Percentiles rank a stretch among this genome's conserved stretches.
Evolutionary conservation across 2,797 vertebrate genomes (phyloP).

Genomic region (Phataginus tetradactyla): DNA sequence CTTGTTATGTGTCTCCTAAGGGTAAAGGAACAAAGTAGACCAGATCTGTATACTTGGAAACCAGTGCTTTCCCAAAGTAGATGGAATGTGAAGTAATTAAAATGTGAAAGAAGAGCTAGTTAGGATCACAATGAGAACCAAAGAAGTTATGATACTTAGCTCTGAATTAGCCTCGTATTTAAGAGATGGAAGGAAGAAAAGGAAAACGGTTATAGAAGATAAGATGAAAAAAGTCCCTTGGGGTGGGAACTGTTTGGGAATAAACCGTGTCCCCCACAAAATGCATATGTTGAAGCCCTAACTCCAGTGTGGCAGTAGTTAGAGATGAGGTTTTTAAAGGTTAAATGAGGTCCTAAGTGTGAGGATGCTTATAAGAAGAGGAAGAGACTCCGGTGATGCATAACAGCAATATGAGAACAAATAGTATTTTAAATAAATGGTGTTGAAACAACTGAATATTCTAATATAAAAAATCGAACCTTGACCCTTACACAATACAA

Average conservation of each 20-base stretch:
- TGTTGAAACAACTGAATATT: background rate
- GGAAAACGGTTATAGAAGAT: background rate
- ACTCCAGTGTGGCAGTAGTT: background rate
- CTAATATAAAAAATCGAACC: background rate
- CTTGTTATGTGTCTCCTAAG: background rate
- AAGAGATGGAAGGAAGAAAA: background rate
- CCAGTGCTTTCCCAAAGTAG: background rate
- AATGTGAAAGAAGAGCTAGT: background rate
- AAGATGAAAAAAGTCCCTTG: background rate
- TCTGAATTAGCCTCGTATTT: background rate
- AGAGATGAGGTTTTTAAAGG: background rate
- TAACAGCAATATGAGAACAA: background rate
- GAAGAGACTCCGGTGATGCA: background rate
- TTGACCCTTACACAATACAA: background rate
- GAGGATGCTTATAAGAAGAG: background rate
- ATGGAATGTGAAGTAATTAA: background rate
- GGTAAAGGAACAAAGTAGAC: background rate
- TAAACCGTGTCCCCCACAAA: background rate
- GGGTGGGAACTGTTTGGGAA: background rate
- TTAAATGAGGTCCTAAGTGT: background rate
- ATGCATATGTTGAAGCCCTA: background rate
- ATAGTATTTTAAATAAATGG: background rate
- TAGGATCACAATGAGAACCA: background rate
- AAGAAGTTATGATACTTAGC: background rate
- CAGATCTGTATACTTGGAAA: background rate